These are phyloP conservation scores for Rhinogobio ventralis DNA, from an alignment of 2,797 vertebrate species.

Conservation along the genomic window DNA sequence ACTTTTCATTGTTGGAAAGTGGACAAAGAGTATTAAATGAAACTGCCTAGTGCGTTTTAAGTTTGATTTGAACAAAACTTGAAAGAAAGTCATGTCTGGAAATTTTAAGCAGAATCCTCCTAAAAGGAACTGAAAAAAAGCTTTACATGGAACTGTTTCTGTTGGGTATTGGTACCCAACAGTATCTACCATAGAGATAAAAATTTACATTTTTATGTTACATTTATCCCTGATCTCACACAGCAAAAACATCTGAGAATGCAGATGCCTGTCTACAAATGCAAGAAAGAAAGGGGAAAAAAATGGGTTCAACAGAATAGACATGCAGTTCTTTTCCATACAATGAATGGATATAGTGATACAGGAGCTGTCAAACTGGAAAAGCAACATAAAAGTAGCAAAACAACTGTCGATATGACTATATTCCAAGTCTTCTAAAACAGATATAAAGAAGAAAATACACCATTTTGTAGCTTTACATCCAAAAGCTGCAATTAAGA, in stretches of 20 bases:
- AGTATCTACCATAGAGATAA: neutral
- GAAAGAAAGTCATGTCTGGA: neutral
- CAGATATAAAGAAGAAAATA: too few species aligned
- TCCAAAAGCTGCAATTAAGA: too few species aligned
- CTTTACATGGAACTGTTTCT: neutral
- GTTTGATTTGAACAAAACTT: neutral
- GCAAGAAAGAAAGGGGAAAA: neutral
- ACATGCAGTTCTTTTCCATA: too few species aligned
- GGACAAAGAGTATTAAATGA: neutral
- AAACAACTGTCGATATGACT: too few species aligned
- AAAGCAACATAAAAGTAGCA: too few species aligned
- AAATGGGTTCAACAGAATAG: too few species aligned
- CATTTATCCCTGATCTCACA: neutral
- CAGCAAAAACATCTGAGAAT: neutral
- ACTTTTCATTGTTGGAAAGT: neutral
- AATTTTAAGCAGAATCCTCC: neutral
- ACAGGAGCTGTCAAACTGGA: too few species aligned
- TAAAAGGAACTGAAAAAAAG: neutral
- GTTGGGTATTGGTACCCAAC: neutral
- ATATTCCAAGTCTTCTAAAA: too few species aligned
- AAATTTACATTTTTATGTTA: neutral
- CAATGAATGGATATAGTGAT: too few species aligned
- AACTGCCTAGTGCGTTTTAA: neutral
- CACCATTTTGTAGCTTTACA: too few species aligned
- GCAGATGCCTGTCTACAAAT: slow-evolving; percentile 23